phyloP scores from a whole-genome alignment of 2,888 invertebrate species.

The Cabera pusaria region DNA sequence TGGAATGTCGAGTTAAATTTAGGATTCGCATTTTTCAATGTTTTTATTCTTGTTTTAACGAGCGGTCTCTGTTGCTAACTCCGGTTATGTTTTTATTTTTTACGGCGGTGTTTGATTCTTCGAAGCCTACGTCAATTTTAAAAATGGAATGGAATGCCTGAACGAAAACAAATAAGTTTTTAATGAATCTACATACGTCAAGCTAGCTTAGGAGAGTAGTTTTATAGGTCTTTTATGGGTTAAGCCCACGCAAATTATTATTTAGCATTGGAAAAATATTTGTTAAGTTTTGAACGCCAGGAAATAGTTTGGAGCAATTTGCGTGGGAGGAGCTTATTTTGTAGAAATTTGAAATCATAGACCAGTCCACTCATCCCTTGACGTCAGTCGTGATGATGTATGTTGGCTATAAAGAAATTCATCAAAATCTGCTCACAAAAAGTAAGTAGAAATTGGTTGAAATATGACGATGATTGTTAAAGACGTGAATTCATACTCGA shows the following conservation, averaged over 20 bases:
- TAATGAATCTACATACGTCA: conserved; percentile 32
- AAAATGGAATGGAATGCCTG: conserved; percentile 27
- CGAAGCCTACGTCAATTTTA: conserved; percentile 32
- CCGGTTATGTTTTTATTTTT: conserved; percentile 44
- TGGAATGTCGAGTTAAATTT: conserved; percentile 48
- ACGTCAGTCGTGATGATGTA: no score
- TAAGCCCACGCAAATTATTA: conserved; percentile 13
- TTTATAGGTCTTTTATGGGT: conserved; percentile 20
- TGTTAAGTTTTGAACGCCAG: conserved; percentile 11
- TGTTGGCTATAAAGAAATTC: no score
- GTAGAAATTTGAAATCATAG: no score
- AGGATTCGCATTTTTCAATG: conserved; percentile 50
- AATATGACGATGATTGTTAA: no score
- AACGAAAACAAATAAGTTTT: conserved; percentile 29
- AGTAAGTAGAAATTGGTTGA: no score
- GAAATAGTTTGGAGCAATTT: conserved; percentile 7
- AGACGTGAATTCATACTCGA: no score
- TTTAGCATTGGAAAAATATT: conserved; percentile 10
- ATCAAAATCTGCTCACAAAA: no score
- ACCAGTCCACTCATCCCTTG: no score
- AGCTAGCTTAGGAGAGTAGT: conserved; percentile 22
- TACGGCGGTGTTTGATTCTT: conserved; percentile 31
- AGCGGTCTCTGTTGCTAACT: conserved; percentile 51
- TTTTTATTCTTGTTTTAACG: conserved; percentile 39
- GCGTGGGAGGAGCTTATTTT: conserved; percentile 11